phyloP scores from a whole-genome alignment of 2,797 vertebrate genomes.

The Melanotaenia parkinsoni region DNA sequence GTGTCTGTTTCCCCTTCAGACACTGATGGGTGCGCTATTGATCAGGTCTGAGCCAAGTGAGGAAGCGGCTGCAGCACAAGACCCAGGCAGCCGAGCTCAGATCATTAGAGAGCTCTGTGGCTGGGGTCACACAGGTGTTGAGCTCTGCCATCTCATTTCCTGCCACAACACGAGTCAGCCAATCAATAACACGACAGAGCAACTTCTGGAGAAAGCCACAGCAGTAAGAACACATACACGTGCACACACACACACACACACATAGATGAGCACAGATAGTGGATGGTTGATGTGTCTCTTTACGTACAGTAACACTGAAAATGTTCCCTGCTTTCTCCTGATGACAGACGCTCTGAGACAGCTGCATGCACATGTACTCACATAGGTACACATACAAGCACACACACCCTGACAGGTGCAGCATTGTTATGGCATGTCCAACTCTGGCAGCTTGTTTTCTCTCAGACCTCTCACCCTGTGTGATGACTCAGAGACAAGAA shows the following conservation, averaged over 20 bases:
- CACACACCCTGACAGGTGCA: conserved; percentile 59
- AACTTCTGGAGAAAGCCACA: conserved; percentile 48
- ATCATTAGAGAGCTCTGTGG: conserved; percentile 64
- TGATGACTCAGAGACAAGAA: conserved; percentile 74
- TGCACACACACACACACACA: not conserved
- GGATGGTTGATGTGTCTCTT: conserved; percentile 29
- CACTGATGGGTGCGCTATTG: conserved; percentile 49
- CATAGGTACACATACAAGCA: conserved; percentile 50
- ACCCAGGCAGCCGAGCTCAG: conserved; percentile 60
- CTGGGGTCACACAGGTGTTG: conserved; percentile 70
- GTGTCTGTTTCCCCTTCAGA: conserved; percentile 13
- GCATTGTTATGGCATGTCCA: conserved; percentile 74
- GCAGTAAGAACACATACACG: not conserved
- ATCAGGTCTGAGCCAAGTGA: conserved; percentile 60
- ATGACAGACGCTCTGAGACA: conserved; percentile 64
- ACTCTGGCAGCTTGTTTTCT: conserved; percentile 75
- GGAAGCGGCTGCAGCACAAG: conserved; percentile 26
- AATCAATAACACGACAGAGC: conserved; percentile 61
- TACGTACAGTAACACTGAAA: conserved; percentile 66
- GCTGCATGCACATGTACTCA: conserved; percentile 63
- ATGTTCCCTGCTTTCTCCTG: conserved; percentile 57
- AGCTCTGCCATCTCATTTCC: conserved; percentile 62
- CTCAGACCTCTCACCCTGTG: conserved; percentile 71
- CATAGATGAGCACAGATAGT: not conserved
- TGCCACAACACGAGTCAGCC: conserved; percentile 60